Evolutionary conservation across 2,113 vertebrate genomes (phyloP).

Genomic region (Tonatia bakeri): DNA sequence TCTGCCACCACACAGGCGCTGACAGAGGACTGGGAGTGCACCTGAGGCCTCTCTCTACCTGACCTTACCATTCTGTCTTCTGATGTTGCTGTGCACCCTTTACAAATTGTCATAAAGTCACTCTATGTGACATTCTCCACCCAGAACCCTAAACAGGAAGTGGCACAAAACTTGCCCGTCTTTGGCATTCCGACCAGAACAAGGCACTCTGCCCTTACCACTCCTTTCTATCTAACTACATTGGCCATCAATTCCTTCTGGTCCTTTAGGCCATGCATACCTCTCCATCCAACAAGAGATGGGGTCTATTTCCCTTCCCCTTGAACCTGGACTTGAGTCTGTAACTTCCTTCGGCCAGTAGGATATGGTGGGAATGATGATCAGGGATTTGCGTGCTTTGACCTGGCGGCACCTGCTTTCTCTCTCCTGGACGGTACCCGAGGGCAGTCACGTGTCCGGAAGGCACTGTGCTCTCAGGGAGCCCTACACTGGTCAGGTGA

Average conservation of each 20-base stretch:
- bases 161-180: background rate
- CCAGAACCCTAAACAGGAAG: background rate
- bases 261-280: background rate
- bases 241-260: background rate
- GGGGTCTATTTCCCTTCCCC: background rate
- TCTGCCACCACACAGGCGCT: background rate
- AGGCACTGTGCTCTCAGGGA: background rate
- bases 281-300: background rate
- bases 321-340: background rate
- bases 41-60: background rate
- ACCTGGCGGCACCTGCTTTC: background rate
- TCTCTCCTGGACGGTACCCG: background rate
- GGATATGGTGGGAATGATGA: background rate
- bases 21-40: background rate
- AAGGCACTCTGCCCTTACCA: background rate
- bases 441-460: background rate
- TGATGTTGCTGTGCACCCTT: background rate
- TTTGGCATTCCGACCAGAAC: background rate
- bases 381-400: background rate
- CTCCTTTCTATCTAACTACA: background rate
- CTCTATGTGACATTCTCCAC: background rate
- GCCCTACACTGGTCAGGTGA: background rate
- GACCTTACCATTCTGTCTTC: background rate
- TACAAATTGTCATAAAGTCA: background rate
- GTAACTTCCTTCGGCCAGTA: background rate